Evolutionary conservation across 2,797 vertebrate genomes (phyloP).

Genomic region (Arrhamphus sclerolepis): DNA sequence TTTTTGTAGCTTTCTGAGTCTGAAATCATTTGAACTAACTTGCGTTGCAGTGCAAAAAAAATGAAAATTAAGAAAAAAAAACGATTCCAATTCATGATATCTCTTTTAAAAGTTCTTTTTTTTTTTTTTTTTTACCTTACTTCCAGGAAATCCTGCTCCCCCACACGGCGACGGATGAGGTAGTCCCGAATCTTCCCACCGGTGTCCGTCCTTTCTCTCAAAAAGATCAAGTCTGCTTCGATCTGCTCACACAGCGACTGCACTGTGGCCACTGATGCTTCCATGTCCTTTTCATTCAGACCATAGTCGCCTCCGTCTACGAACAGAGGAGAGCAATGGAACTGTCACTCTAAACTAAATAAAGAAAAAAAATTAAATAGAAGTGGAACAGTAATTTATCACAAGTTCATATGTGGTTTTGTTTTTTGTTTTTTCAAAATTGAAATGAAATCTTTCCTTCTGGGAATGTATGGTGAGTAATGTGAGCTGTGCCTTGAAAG

Average conservation of each 20-base stretch:
- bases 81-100: no score
- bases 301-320: conserved; percentile 94
- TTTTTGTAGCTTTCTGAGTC: no score
- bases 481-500: no score
- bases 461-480: no score
- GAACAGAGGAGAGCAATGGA: background rate
- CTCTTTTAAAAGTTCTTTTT: no score
- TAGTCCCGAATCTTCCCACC: conserved; percentile 92
- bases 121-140: conserved; percentile 84
- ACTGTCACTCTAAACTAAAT: background rate
- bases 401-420: no score
- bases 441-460: no score
- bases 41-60: no score
- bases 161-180: conserved; percentile 91
- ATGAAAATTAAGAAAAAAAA: no score
- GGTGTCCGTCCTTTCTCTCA: conserved; percentile 88
- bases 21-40: no score
- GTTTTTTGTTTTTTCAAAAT: no score
- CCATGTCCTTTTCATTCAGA: conserved; percentile 91
- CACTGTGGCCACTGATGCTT: conserved; percentile 92
- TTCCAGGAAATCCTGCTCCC: conserved; percentile 96
- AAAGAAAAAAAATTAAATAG: no score
- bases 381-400: background rate
- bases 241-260: conserved; percentile 93
- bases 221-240: conserved; percentile 89